Conservation (phyloP, 2,888 invertebrate species). For the Tiphia femorata region DNA sequence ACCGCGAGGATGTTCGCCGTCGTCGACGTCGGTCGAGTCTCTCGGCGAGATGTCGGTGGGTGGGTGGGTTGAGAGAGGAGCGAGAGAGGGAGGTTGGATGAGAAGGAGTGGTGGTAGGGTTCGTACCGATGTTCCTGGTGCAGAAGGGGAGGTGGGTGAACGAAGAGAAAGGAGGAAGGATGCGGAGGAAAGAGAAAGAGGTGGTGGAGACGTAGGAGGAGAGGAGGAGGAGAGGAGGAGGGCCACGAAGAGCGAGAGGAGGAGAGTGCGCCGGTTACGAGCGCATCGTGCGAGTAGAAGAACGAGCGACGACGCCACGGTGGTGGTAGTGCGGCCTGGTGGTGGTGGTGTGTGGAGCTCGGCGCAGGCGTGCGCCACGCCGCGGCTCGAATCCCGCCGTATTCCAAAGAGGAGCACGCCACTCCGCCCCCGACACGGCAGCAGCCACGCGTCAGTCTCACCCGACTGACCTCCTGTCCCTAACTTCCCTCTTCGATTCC, state of each 20-base stretch:
- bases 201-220: slow-evolving; percentile 10
- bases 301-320: slow-evolving; percentile 34
- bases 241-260: slow-evolving; percentile 20
- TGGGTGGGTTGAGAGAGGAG: no score
- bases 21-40: slow-evolving; percentile 10
- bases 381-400: slow-evolving; percentile 61
- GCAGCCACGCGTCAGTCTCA: slow-evolving; percentile 60
- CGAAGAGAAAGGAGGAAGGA: slow-evolving; percentile 12
- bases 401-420: slow-evolving; percentile 62
- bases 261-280: no score
- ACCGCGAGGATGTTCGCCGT: slow-evolving; percentile 8
- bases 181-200: slow-evolving; percentile 7
- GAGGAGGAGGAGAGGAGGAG: slow-evolving; percentile 32
- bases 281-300: no score
- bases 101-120: slow-evolving; percentile 33
- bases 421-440: slow-evolving; percentile 65
- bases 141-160: slow-evolving; percentile 21
- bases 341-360: slow-evolving; percentile 36
- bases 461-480: slow-evolving; percentile 61
- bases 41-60: not conserved
- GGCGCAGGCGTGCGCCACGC: slow-evolving; percentile 62
- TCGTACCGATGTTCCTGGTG: slow-evolving; percentile 46
- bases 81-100: slow-evolving; percentile 7
- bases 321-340: slow-evolving; percentile 12
- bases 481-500: slow-evolving; percentile 45